A percentile compares a stretch with the other conserved stretches of the same genome.
These are phyloP conservation scores for Dendrocincla fuliginosa DNA, from an alignment of 2,797 vertebrate genomes.

Conservation along the genomic window DNA sequence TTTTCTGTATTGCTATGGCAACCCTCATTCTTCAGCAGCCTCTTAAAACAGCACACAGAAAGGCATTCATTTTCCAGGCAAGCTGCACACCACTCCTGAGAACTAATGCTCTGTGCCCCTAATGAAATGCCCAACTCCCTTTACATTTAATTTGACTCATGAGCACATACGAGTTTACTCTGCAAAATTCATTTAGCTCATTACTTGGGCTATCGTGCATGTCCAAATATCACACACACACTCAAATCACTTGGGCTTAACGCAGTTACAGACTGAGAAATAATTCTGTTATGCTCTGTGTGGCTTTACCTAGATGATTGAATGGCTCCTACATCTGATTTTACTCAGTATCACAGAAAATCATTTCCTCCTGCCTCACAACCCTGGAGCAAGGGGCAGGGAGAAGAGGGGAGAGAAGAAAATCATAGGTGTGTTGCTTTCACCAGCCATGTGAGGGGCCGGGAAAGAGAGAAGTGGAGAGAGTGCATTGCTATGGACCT, in stretches of 20 bases:
- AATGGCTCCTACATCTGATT: not conserved
- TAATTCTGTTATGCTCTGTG: not conserved
- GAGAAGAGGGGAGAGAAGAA: not conserved
- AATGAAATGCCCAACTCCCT: not conserved
- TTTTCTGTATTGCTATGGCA: slow-evolving; percentile 64
- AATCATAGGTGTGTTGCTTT: not conserved
- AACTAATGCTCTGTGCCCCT: not conserved
- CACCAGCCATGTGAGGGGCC: not conserved
- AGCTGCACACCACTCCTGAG: not conserved
- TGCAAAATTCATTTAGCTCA: not conserved
- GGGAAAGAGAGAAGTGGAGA: not conserved
- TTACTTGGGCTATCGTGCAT: not conserved
- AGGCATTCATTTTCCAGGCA: not conserved
- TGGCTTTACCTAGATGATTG: not conserved
- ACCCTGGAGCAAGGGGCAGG: not conserved
- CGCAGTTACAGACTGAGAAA: not conserved
- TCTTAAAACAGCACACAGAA: not conserved
- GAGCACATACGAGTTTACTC: not conserved
- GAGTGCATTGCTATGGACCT: not conserved
- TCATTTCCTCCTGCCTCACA: not conserved
- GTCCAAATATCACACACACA: not conserved
- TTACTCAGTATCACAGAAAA: not conserved
- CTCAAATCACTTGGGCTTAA: not conserved
- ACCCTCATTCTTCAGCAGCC: slow-evolving; percentile 26
- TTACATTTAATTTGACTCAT: not conserved